Base-by-base conservation (phyloP, 2,113 vertebrate species). In the Sylvilagus bachmani region DNA sequence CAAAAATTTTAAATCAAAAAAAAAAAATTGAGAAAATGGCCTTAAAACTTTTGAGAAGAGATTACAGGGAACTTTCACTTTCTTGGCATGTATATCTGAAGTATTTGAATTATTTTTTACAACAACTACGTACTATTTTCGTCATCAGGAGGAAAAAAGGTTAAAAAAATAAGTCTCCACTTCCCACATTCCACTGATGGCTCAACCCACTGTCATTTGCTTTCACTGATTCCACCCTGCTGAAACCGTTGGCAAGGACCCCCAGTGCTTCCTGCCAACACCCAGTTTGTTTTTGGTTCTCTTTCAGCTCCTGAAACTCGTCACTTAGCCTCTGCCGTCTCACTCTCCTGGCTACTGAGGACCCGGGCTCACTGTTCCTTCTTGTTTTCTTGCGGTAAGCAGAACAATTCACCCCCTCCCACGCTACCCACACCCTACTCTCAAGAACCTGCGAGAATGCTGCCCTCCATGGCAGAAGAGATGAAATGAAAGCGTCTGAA, bases 251-350 rank as follows among this genome's bases (percentile, higher is more conserved):
- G 88, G 84, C 80, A 86, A 74, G 95, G 69, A 58, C 16, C 66
- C 58, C 13, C 53, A 74, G 22, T 55, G 66, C 83, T 61, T 70
- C 62, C 70, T 95, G 87, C 90, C 93, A 96, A 96, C 95, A 62
- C 62, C 71, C 78, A 93, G 75, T 93, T 69, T 94, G 85, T 84
- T 90, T 79, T 80, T 36, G 73, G 64, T 81, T 95, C 31, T 69
- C 61, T 80, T 91, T 86, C 89, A 82, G 94, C 16, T 93, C 67
- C 84, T 86, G 27, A 61, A 86, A 94, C 44, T 84, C 29, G 38
- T 89, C 61, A 86, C 31, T 89, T 58, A 74, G 85, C 62, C 33
- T 78, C 84, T 94, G 74, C 93, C 89, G 82, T 64, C 61, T 67
- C n/a, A 67, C 69, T 44, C 31, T 91, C n/a, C 89, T 14, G 10